Base-by-base conservation (phyloP, 2,797 vertebrate species). In the Propithecus deckenii region DNA sequence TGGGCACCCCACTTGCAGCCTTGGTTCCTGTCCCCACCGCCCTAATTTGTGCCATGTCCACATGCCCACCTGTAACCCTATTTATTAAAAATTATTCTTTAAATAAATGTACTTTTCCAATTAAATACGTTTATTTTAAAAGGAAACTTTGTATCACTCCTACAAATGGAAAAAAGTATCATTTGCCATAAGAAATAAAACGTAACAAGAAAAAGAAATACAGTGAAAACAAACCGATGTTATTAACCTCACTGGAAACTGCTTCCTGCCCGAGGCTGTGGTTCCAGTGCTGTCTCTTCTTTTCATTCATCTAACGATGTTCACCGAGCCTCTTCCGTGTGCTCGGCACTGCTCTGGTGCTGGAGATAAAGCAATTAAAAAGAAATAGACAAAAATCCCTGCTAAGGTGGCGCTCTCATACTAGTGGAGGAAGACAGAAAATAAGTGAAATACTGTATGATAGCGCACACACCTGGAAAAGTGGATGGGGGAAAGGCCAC, bases 161-260 rank as follows among this genome's bases (percentile, higher is more conserved):
- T 48, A 75, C 43, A 67, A 72, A 41, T 48, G 80, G 65, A 67
- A 57, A 90, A 10, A 38, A 11, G 48, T 46, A 12, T 67, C 30
- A 4, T 15, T 50, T 92, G 63, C 63, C 88, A 30, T 79, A 18
- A 50, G 59, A 96, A 92, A 81, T 65, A 81, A 87, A 95, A 87
- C 2, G 86, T 78, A 92, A 41, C 63, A 38, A 92, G 75, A 75
- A 86, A 86, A 95, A 79, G 69, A 95, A 90, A 91, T 38, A 69
- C 43, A 22, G 43, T 12, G 69, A 89, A 78, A 87, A 93, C 65
- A 83, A 91, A 93, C 52, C 1, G 25, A 57, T 7, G 12, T 41
- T 28, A 38, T 63, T 79, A 23, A 43, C 15, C 0, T 81, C 92
- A 0, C 9, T 41, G 61, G 86, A 91, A 91, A 41, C 46, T 0